Base-by-base conservation (phyloP, 2,888 invertebrate genomes). In the Saturnia japonica region DNA sequence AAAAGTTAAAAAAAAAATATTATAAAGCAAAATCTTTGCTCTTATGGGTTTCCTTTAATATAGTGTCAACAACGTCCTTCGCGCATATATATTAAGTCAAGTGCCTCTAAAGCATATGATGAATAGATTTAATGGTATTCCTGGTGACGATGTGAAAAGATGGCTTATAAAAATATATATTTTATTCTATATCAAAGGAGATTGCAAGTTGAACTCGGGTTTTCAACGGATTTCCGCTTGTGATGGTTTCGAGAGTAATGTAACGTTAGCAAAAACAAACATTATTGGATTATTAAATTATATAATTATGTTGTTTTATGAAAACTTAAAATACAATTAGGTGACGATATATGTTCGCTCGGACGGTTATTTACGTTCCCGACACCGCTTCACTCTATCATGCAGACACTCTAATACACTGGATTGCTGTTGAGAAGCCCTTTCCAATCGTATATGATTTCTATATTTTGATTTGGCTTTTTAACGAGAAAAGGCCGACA, bases 151-250 rank as follows among this genome's bases (percentile, higher is more conserved):
- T 60, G 28, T 70, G 70, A 70, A 72, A 75, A 75, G 72, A 72
- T 74, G 70, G 73, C 71, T 76, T 76, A 72, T 75, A 77, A 77
- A 78, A 74, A 75, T 75, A 77, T 75, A 70, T 74, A 75, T 78
- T 77, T 78, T 75, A 40, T 40, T 64, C 64, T 67, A 69, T 80
- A 80, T 81, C 78, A 84, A 81, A 82, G 77, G 78, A 80, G 79
- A 77, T 76, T 77, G 77, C 76, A 76, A 78, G 80, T 84, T 82
- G 74, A 84, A 84, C 80, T 81, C 75, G 80, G 81, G 77, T 78
- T 81, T 82, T 82, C 80, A 80, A 72, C 79, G 83, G 82, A 84
- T 83, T 80, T 82, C 82, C 82, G 77, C 69, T 76, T 40, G 40
- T 64, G 40, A 64, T 64, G 64, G 64, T 64, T 64, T 64, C 57